phyloP scores from a whole-genome alignment of 2,888 invertebrate species.

The Tigriopus californicus region DNA sequence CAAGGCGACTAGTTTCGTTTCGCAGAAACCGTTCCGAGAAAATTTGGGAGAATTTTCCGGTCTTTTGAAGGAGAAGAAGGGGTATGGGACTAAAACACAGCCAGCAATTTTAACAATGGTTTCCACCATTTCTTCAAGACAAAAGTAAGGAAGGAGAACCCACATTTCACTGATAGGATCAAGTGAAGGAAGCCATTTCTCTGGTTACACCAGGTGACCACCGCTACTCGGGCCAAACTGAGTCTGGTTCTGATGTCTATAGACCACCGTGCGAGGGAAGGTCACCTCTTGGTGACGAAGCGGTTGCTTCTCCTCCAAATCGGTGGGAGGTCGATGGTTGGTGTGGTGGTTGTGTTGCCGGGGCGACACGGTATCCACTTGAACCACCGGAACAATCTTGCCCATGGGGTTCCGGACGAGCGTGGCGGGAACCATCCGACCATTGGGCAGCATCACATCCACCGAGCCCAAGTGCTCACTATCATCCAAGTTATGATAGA shows the following conservation, averaged over 20 bases:
- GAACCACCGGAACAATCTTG: conserved; percentile 2
- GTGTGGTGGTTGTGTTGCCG: no score
- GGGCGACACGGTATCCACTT: neutral
- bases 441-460: conserved; percentile 13
- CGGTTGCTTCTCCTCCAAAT: no score
- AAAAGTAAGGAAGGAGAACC: no score
- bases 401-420: conserved; percentile 8
- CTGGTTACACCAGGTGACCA: neutral
- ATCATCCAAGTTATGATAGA: neutral
- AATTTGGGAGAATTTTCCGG: no score
- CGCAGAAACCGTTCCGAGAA: no score
- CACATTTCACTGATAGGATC: no score
- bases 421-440: conserved; percentile 14
- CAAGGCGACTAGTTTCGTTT: no score
- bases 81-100: no score
- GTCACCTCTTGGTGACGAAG: neutral
- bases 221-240: neutral
- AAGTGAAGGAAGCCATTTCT: neutral
- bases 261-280: conserved; percentile 5
- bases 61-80: no score
- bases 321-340: no score
- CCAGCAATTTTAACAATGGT: no score
- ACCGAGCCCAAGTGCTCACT: neutral
- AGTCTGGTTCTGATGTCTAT: neutral
- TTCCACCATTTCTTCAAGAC: no score